Evolutionary conservation across 2,113 vertebrate species (phyloP).

Genomic region (Podocnemis expansa): DNA sequence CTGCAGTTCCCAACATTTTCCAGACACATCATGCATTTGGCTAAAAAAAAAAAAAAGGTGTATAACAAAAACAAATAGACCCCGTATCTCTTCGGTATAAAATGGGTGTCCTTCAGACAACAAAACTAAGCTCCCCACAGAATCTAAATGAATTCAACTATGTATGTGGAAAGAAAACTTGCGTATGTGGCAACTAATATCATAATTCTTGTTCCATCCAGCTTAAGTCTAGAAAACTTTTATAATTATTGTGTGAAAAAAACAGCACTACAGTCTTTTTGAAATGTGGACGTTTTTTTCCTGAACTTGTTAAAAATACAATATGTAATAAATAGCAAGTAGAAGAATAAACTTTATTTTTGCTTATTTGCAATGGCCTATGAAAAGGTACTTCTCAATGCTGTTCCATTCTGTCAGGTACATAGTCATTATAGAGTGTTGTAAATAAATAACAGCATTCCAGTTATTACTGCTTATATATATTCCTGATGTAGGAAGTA

Average conservation of each 20-base stretch:
- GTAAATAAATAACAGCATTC: background rate
- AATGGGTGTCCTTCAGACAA: background rate
- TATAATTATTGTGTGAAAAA: background rate
- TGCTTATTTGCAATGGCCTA: background rate
- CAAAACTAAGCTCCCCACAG: background rate
- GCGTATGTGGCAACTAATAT: background rate
- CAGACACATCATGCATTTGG: background rate
- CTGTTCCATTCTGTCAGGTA: background rate
- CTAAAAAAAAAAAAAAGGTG: background rate
- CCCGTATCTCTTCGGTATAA: background rate
- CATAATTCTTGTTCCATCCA: background rate
- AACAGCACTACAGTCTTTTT: background rate
- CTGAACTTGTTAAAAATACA: background rate
- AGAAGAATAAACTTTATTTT: background rate
- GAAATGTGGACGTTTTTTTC: background rate
- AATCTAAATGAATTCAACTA: background rate
- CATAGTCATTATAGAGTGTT: background rate
- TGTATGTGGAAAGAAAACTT: background rate
- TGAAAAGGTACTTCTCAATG: background rate
- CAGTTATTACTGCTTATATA: background rate
- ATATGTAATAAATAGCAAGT: background rate
- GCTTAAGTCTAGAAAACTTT: background rate
- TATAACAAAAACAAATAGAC: background rate
- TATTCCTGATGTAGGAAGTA: background rate
- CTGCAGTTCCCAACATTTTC: background rate